Conservation (phyloP, 2,113 vertebrate genomes). For the Catharus bicknelli region DNA sequence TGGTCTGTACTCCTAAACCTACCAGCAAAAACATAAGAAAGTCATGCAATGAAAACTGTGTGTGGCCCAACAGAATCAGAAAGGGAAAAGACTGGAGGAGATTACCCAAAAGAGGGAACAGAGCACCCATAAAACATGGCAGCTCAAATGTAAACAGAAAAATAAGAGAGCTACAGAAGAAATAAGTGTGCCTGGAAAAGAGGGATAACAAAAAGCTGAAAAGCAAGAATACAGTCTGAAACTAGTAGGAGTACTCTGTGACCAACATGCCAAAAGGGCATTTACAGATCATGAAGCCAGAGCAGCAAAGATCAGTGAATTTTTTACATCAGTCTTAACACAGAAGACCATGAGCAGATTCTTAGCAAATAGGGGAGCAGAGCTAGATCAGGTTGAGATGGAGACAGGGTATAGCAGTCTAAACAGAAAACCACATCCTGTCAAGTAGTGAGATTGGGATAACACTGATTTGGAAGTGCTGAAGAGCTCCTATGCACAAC, state of each 20-base stretch:
- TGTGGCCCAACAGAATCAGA: not conserved
- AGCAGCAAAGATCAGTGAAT: not conserved
- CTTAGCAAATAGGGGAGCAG: not conserved
- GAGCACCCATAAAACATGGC: not conserved
- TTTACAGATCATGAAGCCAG: not conserved
- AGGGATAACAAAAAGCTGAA: not conserved
- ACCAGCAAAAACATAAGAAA: not conserved
- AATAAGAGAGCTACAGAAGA: not conserved
- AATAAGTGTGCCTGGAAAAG: not conserved
- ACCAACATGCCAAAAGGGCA: not conserved
- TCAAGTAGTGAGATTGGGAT: not conserved
- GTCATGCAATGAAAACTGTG: not conserved
- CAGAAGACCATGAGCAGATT: not conserved
- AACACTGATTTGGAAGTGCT: not conserved
- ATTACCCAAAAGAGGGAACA: not conserved
- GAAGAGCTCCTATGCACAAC: not conserved
- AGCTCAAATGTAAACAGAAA: not conserved
- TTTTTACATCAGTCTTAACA: not conserved
- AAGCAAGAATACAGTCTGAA: not conserved
- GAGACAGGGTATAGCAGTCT: not conserved
- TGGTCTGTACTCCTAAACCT: not conserved
- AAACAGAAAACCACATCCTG: not conserved
- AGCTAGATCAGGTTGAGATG: not conserved
- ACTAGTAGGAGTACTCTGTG: not conserved
- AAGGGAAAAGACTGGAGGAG: not conserved